phyloP scores from a whole-genome alignment of 2,888 invertebrate species.

The Tenthredo distinguenda region DNA sequence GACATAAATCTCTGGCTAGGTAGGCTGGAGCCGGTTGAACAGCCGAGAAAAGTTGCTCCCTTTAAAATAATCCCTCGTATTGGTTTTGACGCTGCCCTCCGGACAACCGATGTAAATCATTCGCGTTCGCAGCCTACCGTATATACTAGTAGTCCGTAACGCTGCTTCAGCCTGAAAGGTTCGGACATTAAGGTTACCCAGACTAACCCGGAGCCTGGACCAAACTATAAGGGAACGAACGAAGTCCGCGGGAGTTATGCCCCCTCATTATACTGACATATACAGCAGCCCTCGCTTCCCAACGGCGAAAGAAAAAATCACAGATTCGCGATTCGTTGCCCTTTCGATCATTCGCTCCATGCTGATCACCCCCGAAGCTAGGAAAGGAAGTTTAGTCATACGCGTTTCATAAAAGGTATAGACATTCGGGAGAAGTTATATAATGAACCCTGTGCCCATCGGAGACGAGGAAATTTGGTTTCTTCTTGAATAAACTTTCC shows the following conservation, averaged over 20 bases:
- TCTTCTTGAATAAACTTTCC: conserved; percentile 59
- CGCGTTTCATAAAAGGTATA: no score
- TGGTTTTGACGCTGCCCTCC: conserved; percentile 71
- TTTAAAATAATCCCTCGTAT: conserved; percentile 69
- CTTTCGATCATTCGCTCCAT: not conserved
- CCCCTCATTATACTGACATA: conserved; percentile 73
- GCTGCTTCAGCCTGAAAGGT: not conserved
- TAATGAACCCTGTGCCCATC: not conserved
- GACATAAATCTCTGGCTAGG: conserved; percentile 42
- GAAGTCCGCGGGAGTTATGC: conserved; percentile 26
- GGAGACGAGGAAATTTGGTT: not conserved
- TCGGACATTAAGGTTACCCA: conserved; percentile 12
- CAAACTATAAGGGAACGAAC: not conserved
- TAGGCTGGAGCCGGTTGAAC: not conserved
- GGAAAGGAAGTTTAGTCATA: not conserved
- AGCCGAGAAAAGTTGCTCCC: conserved; percentile 52
- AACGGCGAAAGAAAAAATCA: not conserved
- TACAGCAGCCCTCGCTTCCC: conserved; percentile 64
- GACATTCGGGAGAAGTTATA: no score
- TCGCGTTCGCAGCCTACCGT: conserved; percentile 48
- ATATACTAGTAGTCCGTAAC: not conserved
- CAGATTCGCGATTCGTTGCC: not conserved
- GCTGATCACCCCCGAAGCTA: not conserved
- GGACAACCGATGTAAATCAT: conserved; percentile 71
- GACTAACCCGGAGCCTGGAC: not conserved